Conservation (phyloP, 2,113 vertebrate species). For the Notarius quadriscutis region DNA sequence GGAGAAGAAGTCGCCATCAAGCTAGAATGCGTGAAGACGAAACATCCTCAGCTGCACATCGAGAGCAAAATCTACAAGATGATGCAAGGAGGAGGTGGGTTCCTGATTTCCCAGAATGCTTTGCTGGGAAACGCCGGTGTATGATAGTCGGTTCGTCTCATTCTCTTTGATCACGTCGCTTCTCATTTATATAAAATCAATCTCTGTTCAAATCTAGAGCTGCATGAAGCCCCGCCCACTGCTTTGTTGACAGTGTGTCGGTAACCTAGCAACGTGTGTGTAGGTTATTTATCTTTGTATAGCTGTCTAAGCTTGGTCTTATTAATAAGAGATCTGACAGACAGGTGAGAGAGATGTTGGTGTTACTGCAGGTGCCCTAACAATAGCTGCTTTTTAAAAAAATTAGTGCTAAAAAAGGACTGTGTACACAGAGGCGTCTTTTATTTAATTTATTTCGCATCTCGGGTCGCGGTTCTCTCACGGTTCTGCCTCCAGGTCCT, state of each 20-base stretch:
- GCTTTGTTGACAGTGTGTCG: neutral
- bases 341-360: too few species aligned
- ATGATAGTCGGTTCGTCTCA: neutral
- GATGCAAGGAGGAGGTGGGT: constrained; percentile 95
- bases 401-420: too few species aligned
- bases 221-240: neutral
- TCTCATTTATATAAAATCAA: neutral
- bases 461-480: neutral
- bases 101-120: neutral
- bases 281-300: too few species aligned
- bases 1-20: constrained; percentile 97
- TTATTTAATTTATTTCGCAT: neutral
- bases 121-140: neutral
- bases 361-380: too few species aligned
- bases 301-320: too few species aligned
- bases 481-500: neutral
- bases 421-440: too few species aligned
- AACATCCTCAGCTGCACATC: constrained; percentile 96
- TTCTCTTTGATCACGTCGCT: neutral
- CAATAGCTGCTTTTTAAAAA: too few species aligned
- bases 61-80: constrained; percentile 99
- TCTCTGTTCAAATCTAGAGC: neutral
- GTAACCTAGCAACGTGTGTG: too few species aligned
- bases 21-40: constrained; percentile 96
- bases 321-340: too few species aligned